These are phyloP conservation scores for Manis javanica DNA, from an alignment of 2,797 vertebrate species.

Conservation along the genomic window DNA sequence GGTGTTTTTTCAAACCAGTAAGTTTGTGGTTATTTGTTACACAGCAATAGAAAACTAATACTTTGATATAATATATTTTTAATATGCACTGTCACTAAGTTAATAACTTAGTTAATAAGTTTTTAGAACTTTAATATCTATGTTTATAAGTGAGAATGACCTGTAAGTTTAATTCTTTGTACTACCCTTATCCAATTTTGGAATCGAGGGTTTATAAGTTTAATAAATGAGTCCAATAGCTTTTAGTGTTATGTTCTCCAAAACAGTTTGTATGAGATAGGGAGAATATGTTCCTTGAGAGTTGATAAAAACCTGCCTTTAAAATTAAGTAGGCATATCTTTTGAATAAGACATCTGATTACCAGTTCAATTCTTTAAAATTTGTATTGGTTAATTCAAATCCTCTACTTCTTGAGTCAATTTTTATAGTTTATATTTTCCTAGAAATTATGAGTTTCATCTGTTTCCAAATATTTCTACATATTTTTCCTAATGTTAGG, in stretches of 20 bases:
- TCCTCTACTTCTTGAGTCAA: not conserved
- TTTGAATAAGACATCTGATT: not conserved
- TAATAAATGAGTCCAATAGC: not conserved
- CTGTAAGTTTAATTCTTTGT: not conserved
- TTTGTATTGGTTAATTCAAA: not conserved
- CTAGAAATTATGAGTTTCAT: not conserved
- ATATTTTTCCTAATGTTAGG: not conserved
- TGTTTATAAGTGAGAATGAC: not conserved
- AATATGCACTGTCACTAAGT: not conserved
- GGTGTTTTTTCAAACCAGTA: not conserved
- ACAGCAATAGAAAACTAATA: not conserved
- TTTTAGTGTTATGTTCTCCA: not conserved
- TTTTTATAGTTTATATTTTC: slow-evolving; percentile 8
- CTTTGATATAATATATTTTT: not conserved
- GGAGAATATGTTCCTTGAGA: not conserved
- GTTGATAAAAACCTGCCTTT: slow-evolving; percentile 36
- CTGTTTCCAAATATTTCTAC: not conserved
- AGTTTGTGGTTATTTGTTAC: not conserved
- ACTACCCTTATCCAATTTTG: not conserved
- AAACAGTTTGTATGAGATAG: not conserved
- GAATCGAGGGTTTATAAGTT: slow-evolving; percentile 10
- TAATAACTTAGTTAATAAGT: not conserved
- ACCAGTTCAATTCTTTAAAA: not conserved
- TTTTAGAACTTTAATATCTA: slow-evolving; percentile 19
- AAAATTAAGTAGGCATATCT: not conserved